Conservation (phyloP, 2,113 vertebrate species). For the Ancistrus triradiatus region DNA sequence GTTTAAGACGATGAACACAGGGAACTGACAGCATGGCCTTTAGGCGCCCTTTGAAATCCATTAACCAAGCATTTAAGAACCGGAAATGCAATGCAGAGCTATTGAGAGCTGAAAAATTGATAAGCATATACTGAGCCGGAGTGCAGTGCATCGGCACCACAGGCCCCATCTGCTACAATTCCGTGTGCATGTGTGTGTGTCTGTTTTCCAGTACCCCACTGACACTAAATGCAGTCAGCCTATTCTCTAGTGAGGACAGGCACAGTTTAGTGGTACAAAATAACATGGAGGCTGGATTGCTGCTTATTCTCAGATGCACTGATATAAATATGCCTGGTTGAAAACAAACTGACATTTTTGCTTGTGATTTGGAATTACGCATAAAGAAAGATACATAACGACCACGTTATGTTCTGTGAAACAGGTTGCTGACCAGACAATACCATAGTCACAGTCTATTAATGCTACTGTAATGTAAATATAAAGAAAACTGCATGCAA, state of each 20-base stretch:
- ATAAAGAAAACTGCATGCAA: too few species aligned
- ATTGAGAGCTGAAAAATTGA: slow-evolving; percentile 26
- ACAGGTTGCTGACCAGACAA: too few species aligned
- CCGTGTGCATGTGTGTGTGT: neutral
- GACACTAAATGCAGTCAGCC: neutral
- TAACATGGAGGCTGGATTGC: too few species aligned
- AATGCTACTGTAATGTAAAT: too few species aligned
- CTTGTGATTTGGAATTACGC: too few species aligned
- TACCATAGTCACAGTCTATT: too few species aligned
- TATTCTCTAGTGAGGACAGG: neutral
- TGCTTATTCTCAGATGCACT: neutral
- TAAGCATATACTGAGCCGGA: slow-evolving; percentile 13
- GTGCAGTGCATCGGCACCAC: neutral
- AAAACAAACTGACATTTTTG: too few species aligned
- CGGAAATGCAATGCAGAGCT: slow-evolving; percentile 9
- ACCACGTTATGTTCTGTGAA: too few species aligned
- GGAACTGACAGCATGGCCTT: neutral
- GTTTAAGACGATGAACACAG: neutral
- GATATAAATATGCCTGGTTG: too few species aligned
- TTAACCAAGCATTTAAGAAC: slow-evolving; percentile 19
- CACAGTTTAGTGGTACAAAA: neutral
- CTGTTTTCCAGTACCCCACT: neutral
- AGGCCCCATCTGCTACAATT: slow-evolving; percentile 22
- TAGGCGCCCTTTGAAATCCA: slow-evolving; percentile 2
- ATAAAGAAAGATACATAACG: too few species aligned